Evolutionary conservation across 2,113 vertebrate species (phyloP).

Genomic region (Pseudorasbora parva): DNA sequence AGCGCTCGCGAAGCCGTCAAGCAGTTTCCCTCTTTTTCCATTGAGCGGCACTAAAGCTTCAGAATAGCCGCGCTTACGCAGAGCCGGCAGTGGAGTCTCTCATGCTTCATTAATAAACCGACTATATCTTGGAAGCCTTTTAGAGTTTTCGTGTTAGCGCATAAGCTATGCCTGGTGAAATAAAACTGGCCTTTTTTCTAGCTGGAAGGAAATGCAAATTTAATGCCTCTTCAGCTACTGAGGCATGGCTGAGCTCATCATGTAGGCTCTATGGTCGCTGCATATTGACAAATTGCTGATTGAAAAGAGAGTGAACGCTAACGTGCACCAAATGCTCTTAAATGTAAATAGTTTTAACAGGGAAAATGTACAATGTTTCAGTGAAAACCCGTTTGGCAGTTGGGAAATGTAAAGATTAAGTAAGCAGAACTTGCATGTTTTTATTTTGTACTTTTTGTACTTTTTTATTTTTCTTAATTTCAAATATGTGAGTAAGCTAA

Average conservation of each 20-base stretch:
- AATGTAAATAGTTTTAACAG: not conserved
- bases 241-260: slow-evolving; percentile 3
- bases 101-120: slow-evolving; percentile 34
- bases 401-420: no score
- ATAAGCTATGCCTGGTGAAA: slow-evolving; percentile 34
- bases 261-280: not conserved
- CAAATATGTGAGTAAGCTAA: no score
- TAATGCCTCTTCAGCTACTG: slow-evolving; percentile 26
- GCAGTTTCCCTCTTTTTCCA: slow-evolving; percentile 80
- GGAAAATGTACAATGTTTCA: not conserved
- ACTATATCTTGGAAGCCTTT: slow-evolving; percentile 32
- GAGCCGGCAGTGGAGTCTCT: not conserved
- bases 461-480: no score
- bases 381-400: not conserved
- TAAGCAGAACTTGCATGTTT: no score
- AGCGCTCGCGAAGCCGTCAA: slow-evolving; percentile 52
- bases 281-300: not conserved
- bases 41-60: slow-evolving; percentile 83
- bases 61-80: slow-evolving; percentile 58
- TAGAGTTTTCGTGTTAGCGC: slow-evolving; percentile 36
- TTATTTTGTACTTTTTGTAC: no score
- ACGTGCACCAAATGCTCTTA: not conserved
- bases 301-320: not conserved
- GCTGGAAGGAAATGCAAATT: slow-evolving; percentile 22
- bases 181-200: slow-evolving; percentile 23